Evolutionary conservation across 2,113 vertebrate species (phyloP).

Genomic region (Gymnocephalus cernua): DNA sequence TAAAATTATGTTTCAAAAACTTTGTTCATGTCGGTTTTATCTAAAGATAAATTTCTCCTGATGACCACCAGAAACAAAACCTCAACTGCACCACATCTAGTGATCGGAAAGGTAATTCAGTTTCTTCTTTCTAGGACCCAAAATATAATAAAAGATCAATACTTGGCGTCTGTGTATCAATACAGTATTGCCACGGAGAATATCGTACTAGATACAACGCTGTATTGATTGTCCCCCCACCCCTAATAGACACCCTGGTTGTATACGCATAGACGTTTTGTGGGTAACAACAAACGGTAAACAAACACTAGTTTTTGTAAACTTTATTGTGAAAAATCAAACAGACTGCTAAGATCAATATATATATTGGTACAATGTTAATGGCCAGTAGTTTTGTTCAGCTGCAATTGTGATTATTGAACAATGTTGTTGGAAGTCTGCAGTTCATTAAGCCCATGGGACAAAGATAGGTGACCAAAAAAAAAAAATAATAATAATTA

Average conservation of each 20-base stretch:
- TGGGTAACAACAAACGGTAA: slow-evolving; percentile 3
- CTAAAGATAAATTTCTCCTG: too few species aligned
- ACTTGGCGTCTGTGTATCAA: too few species aligned
- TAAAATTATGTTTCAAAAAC: too few species aligned
- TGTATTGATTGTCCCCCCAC: too few species aligned
- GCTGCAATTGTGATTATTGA: slow-evolving; percentile 81
- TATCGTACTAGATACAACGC: too few species aligned
- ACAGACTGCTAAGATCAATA: slow-evolving; percentile 88
- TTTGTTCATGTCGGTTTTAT: too few species aligned
- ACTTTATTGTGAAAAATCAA: slow-evolving; percentile 88
- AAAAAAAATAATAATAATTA: slow-evolving; percentile 32
- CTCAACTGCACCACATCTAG: too few species aligned
- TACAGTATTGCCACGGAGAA: too few species aligned
- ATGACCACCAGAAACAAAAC: too few species aligned
- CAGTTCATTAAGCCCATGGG: slow-evolving; percentile 61
- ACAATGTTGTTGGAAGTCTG: slow-evolving; percentile 77
- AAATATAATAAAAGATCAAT: too few species aligned
- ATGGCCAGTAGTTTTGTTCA: slow-evolving; percentile 85
- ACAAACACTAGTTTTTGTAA: slow-evolving; percentile 76
- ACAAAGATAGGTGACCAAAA: slow-evolving; percentile 61
- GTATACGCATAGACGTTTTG: neutral
- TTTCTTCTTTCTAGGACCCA: too few species aligned
- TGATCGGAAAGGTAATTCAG: too few species aligned
- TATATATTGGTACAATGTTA: slow-evolving; percentile 86
- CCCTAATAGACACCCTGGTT: neutral